Evolutionary conservation across 2,888 invertebrate genomes (phyloP).

Genomic region (Byasa hedistus): DNA sequence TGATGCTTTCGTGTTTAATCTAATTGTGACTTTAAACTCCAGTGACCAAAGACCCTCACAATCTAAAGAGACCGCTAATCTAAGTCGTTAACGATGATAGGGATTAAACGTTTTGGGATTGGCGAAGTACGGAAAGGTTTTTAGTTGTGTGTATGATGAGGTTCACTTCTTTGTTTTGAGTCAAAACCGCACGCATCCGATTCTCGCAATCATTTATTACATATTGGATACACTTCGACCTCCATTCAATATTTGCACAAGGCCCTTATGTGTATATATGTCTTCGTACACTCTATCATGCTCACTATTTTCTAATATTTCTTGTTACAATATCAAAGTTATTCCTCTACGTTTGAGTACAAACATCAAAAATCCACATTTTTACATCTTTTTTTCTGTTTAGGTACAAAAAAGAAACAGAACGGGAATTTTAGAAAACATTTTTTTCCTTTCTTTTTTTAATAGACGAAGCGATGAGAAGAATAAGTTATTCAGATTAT

Average conservation of each 20-base stretch:
- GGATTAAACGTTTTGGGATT: not conserved
- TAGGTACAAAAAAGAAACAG: too few species aligned
- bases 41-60: not conserved
- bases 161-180: not conserved
- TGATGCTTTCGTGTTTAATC: too few species aligned
- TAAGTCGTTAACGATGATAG: not conserved
- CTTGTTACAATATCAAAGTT: not conserved
- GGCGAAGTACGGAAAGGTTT: not conserved
- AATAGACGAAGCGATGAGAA: too few species aligned
- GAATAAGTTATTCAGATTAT: too few species aligned
- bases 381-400: too few species aligned
- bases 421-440: too few species aligned
- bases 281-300: not conserved
- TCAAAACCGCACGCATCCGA: not conserved
- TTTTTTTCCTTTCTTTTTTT: too few species aligned
- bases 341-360: not conserved
- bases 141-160: not conserved
- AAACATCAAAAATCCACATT: too few species aligned
- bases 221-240: not conserved
- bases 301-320: not conserved
- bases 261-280: not conserved
- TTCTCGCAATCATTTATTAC: not conserved
- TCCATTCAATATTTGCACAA: not conserved
- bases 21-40: too few species aligned
- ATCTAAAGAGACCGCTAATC: not conserved